Evolutionary conservation across 2,797 vertebrate genomes (phyloP).

Genomic region (Sternarchorhynchus goeldii): DNA sequence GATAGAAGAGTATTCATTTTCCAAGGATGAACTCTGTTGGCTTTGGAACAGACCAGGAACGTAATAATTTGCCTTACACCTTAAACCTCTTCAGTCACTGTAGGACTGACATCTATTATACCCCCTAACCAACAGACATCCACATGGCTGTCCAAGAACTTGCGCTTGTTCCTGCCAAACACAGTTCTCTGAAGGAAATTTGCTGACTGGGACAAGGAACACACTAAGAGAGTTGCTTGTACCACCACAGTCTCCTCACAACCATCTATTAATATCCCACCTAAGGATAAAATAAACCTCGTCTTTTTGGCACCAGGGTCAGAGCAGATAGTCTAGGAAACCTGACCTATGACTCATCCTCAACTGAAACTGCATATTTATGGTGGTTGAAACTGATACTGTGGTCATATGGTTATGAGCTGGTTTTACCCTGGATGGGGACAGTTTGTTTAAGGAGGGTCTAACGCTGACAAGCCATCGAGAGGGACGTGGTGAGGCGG

Average conservation of each 20-base stretch:
- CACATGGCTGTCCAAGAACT: constrained; percentile 1
- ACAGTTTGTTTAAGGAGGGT: no score
- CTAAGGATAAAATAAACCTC: constrained; percentile 8
- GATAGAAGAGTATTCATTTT: no score
- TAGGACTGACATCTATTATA: background rate
- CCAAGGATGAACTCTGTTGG: no score
- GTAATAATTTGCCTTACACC: no score
- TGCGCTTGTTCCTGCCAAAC: background rate
- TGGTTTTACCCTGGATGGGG: no score
- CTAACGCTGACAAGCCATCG: no score
- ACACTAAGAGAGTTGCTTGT: background rate
- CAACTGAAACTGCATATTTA: background rate
- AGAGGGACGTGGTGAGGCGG: no score
- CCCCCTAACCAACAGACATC: background rate
- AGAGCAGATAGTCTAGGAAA: constrained; percentile 1
- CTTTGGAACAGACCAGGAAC: no score
- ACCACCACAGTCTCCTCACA: constrained; percentile 19
- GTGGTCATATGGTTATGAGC: constrained; percentile 24
- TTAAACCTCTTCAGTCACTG: background rate
- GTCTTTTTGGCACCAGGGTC: constrained; percentile 10
- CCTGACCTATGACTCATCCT: background rate
- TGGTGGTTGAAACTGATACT: constrained; percentile 3
- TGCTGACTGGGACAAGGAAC: background rate
- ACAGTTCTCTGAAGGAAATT: constrained; percentile 1
- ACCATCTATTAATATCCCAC: constrained; percentile 41